Percentiles rank a stretch among this genome's conserved stretches.
Evolutionary conservation across 1,140 invertebrate genomes (phyloP).

Genomic region (Ips nitidus): DNA sequence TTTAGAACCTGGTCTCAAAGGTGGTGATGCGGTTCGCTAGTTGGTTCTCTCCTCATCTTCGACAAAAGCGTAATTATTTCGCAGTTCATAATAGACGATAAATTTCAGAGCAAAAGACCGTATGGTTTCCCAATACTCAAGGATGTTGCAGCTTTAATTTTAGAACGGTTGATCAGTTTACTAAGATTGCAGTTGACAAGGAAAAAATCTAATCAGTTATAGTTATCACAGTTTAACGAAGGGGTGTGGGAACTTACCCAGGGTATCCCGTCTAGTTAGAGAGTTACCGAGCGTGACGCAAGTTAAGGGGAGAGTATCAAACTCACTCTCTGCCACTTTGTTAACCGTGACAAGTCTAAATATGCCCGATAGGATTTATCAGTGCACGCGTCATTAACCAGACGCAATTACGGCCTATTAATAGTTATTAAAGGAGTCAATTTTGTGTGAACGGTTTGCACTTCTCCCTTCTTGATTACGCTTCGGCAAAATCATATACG

Average conservation of each 20-base stretch:
- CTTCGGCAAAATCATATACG: background rate
- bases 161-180: background rate
- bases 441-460: constrained; percentile 36
- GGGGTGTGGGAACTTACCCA: constrained; percentile 8
- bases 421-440: constrained; percentile 39
- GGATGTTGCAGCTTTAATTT: background rate
- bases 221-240: background rate
- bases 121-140: too few relatives aligned
- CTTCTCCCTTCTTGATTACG: background rate
- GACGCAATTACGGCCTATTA: constrained; percentile 34
- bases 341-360: constrained; percentile 31
- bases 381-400: constrained; percentile 40
- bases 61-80: constrained; percentile 28
- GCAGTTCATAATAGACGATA: constrained; percentile 26
- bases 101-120: constrained; percentile 6
- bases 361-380: constrained; percentile 43
- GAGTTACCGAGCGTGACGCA: constrained; percentile 13
- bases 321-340: constrained; percentile 11
- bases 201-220: too few relatives aligned
- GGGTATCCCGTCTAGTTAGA: constrained; percentile 13
- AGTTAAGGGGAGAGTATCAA: constrained; percentile 7
- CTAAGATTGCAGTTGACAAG: too few relatives aligned
- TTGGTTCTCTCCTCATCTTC: constrained; percentile 1
- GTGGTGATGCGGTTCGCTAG: constrained; percentile 12
- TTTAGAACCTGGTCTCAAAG: constrained; percentile 13